A percentile compares a stretch with the other conserved stretches of the same genome.
These are phyloP conservation scores for Timema cristinae DNA, from an alignment of 2,888 invertebrate genomes.

Conservation along the genomic window DNA sequence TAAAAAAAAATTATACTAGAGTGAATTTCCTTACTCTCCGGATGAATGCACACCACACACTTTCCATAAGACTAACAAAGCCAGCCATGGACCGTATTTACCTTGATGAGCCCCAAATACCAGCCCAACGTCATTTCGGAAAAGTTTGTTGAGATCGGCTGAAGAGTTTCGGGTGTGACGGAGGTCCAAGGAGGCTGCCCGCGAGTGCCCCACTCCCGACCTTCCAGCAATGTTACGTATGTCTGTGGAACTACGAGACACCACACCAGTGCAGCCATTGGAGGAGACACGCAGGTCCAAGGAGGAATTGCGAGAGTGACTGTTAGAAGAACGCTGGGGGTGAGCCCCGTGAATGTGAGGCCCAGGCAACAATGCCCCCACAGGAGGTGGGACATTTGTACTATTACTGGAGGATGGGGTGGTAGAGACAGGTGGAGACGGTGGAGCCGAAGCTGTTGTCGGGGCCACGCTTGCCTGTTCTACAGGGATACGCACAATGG, in stretches of 20 bases:
- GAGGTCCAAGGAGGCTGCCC: constrained; percentile 77
- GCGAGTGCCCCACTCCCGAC: constrained; percentile 61
- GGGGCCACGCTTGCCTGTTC: constrained; percentile 16
- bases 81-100: constrained; percentile 32
- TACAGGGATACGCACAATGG: constrained; percentile 43
- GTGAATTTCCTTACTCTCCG: too few relatives aligned
- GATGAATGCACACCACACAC: background rate
- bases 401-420: constrained; percentile 16
- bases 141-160: constrained; percentile 67
- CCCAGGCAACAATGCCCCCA: constrained; percentile 22
- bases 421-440: constrained; percentile 10
- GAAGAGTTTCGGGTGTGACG: constrained; percentile 70
- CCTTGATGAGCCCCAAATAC: constrained; percentile 59
- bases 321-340: constrained; percentile 34
- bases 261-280: constrained; percentile 26
- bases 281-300: constrained; percentile 63
- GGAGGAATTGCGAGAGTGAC: constrained; percentile 79
- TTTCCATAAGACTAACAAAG: background rate
- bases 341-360: constrained; percentile 32
- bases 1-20: too few relatives aligned
- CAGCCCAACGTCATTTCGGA: constrained; percentile 65
- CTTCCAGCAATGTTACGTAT: constrained; percentile 43
- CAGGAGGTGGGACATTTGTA: constrained; percentile 13
- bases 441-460: background rate
- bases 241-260: constrained; percentile 48